phyloP scores from a whole-genome alignment of 2,888 invertebrate species.

The Lithophane leautieri region DNA sequence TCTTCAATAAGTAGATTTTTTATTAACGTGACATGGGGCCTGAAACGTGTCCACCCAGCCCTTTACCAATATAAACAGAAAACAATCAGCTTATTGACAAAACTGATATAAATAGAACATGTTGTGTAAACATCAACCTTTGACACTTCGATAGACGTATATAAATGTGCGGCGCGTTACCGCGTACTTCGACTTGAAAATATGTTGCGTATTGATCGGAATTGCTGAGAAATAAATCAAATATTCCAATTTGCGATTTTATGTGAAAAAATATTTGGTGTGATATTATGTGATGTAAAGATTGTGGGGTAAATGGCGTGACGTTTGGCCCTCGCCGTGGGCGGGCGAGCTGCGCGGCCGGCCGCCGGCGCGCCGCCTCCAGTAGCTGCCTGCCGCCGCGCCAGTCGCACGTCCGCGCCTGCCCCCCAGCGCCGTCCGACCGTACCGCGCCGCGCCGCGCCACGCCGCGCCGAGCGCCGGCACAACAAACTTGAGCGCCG shows the following conservation, averaged over 20 bases:
- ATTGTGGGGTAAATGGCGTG: constrained; percentile 86
- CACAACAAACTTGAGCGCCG: constrained; percentile 81
- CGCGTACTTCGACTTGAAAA: constrained; percentile 11
- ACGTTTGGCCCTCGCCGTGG: constrained; percentile 80
- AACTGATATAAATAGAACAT: constrained; percentile 63
- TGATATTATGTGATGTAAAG: constrained; percentile 83
- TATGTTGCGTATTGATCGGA: constrained; percentile 33
- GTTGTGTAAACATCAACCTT: constrained; percentile 70
- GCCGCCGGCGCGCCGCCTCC: constrained; percentile 79
- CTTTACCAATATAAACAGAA: constrained; percentile 60
- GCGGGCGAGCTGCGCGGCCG: constrained; percentile 80
- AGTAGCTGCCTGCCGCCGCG: constrained; percentile 84
- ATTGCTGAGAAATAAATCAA: constrained; percentile 62
- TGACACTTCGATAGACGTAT: constrained; percentile 60
- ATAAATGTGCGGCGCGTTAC: constrained; percentile 19
- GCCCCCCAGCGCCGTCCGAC: constrained; percentile 54
- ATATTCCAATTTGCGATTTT: constrained; percentile 66
- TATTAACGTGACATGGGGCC: constrained; percentile 14
- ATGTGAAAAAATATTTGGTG: constrained; percentile 74
- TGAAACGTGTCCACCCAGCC: constrained; percentile 33
- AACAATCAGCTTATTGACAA: constrained; percentile 64
- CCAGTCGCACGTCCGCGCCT: constrained; percentile 83
- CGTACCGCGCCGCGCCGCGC: constrained; percentile 61
- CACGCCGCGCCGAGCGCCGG: constrained; percentile 71
- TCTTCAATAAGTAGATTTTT: constrained; percentile 24